A percentile compares a stretch with the other conserved stretches of the same genome.
Conservation (phyloP, 2,113 vertebrate genomes). For the Sphaerodactylus townsendi region DNA sequence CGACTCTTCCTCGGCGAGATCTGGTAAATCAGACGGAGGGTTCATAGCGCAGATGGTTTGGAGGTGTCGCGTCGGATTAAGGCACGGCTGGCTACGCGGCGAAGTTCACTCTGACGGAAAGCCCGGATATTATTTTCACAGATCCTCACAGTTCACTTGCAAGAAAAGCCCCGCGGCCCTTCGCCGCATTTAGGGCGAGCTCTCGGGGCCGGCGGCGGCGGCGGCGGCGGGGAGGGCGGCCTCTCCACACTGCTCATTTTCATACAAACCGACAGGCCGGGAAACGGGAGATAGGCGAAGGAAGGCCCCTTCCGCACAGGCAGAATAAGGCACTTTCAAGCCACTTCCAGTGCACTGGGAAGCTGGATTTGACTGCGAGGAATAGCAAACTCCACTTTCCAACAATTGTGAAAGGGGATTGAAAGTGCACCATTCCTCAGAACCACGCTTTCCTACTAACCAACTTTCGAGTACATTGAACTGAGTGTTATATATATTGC, state of each 20-base stretch:
- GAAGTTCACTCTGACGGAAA: conserved; percentile 98
- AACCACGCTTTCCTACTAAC: no score
- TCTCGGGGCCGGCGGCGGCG: conserved; percentile 82
- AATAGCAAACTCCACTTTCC: no score
- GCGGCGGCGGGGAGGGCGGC: conserved; percentile 82
- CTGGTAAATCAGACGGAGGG: conserved; percentile 97
- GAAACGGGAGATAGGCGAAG: no score
- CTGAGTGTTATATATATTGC: no score
- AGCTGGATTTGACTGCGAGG: no score
- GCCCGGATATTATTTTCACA: conserved; percentile 97
- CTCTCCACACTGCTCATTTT: conserved; percentile 87
- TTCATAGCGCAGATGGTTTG: conserved; percentile 98
- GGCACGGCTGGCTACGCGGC: conserved; percentile 92
- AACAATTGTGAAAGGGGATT: no score
- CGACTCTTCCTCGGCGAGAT: conserved; percentile 85
- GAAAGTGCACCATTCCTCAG: no score
- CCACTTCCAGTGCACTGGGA: no score
- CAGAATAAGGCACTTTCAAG: no score
- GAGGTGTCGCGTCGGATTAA: conserved; percentile 98
- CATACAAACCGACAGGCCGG: conserved; percentile 67
- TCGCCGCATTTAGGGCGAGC: conserved; percentile 87
- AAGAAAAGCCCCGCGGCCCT: conserved; percentile 77
- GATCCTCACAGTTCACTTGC: conserved; percentile 81
- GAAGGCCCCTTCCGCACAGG: no score
- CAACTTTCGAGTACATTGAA: no score